These are phyloP conservation scores for Equus quagga DNA, from an alignment of 2,113 vertebrate species.

Conservation along the genomic window DNA sequence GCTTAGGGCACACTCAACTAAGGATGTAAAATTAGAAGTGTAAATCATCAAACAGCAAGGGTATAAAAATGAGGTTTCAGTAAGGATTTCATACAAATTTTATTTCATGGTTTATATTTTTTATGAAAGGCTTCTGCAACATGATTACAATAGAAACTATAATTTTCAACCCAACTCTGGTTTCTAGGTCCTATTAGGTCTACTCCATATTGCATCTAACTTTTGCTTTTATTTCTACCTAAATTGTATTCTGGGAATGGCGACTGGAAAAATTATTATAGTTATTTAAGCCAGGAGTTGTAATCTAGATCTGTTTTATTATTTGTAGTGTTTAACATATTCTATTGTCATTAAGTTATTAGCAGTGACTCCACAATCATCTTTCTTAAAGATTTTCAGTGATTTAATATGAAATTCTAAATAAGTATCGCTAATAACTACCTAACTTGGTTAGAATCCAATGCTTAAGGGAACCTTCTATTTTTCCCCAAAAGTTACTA, in stretches of 20 bases:
- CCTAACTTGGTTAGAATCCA: conserved; percentile 42
- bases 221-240: conserved; percentile 48
- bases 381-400: conserved; percentile 47
- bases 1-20: conserved; percentile 31
- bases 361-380: not conserved
- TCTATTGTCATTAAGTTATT: conserved; percentile 40
- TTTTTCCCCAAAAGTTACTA: not conserved
- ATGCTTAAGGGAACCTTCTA: not conserved
- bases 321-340: not conserved
- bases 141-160: conserved; percentile 26
- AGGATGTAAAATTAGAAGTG: conserved; percentile 42
- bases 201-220: not conserved
- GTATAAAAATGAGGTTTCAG: conserved; percentile 31
- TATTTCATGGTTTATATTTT: conserved; percentile 56
- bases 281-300: not conserved
- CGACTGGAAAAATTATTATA: conserved; percentile 45
- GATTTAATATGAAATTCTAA: conserved; percentile 34
- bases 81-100: conserved; percentile 45
- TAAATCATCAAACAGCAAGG: conserved; percentile 29
- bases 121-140: conserved; percentile 17
- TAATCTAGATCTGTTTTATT: not conserved
- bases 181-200: conserved; percentile 26
- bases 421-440: conserved; percentile 20
- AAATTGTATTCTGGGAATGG: conserved; percentile 24
- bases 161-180: conserved; percentile 30